Evolutionary conservation across 2,888 invertebrate species (phyloP), one percentile per base, ranked within the genome.

Genomic region (Tachina grossa): DNA sequence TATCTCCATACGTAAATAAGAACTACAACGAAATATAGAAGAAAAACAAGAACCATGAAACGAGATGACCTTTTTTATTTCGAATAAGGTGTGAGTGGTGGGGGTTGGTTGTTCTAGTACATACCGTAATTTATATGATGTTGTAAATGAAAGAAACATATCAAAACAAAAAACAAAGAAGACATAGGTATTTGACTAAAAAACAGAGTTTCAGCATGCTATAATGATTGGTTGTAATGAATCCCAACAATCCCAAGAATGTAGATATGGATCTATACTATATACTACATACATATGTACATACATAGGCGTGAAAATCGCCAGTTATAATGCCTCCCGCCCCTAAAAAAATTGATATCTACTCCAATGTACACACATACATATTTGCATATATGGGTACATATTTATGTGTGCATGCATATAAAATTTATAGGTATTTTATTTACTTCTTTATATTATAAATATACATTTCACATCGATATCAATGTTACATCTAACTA

Each of bases 51-150:
- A 72, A 61, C 72, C 53, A 59, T 78, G 14, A 61, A 55, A 71
- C 45, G 59, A 47, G 39, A 4, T n/a, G 39, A n/a, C 51, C 75
- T 49, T 49, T 43, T 0, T 13, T 41, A 78, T 59, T 78, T 82
- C 82, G 82, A 82, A 74, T 71, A 16, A 71, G 41, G 63, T 69
- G 31, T 41, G 57, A 51, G 72, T 77, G 55, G 43, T 45, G 79
- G 84, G 80, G 80, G 80, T 83, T 84, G 80, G 80, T 83, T 84
- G 84, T 47, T 77, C 66, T 51, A 51, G 31, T 66, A 61, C 53
- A 51, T 61, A 19, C 39, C 16, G 43, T 16, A 43, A 31, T 51
- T 65, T 71, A 68, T 45, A 47, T 53, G 47, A n/a, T 49, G 22
- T 57, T 47, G 65, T 68, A 69, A 49, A 65, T 43, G 51, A 65